Base-by-base conservation (phyloP, 2,797 vertebrate species). In the Falco biarmicus region DNA sequence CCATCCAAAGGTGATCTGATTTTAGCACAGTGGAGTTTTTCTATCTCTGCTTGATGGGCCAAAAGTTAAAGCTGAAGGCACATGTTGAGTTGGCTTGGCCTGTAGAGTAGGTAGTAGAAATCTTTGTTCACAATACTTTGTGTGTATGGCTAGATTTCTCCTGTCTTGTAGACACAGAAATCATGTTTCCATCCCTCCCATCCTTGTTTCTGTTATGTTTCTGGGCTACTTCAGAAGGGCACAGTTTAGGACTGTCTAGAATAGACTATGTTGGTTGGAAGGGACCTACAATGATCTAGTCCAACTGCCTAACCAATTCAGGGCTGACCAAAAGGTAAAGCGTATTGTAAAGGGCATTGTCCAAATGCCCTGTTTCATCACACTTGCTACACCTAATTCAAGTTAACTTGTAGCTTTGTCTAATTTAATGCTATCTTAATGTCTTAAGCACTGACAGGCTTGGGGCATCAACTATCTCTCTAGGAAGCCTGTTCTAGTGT, bases 11-110 rank as follows among this genome's bases (percentile, higher is more conserved):
- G 14, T 91, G 24, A 34, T 57, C 12, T 61, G 15, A 54, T 81
- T 94, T 78, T 89, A 89, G 32, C 61, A 69, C 15, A 75, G 12
- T 15, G 54, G 29, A 5, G 10, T 71, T 90, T 94, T 94, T 76
- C 14, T 61, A 48, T 13, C 32, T 85, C 25, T 63, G n/a, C 39
- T 79, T 31, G 14, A 24, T 65, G 29, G 21, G 15, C 8, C 8
- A 75, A 48, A 84, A 73, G 45, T 50, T 63, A 76, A 88, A 32
- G 21, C 50, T 90, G 32, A 84, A 75, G 50, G 31, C 6, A 10
- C 10, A 9, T 0, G 1, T 45, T 4, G 6, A 56, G 26, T 51
- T 71, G 47, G 19, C 31, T 84, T 37, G 1, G 2, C 78, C 64
- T 78, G 28, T 32, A 64, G 39, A 37, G 17, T 11, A 66, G 18